phyloP scores from a whole-genome alignment of 1,140 invertebrate genomes.

The Listronotus oregonensis region DNA sequence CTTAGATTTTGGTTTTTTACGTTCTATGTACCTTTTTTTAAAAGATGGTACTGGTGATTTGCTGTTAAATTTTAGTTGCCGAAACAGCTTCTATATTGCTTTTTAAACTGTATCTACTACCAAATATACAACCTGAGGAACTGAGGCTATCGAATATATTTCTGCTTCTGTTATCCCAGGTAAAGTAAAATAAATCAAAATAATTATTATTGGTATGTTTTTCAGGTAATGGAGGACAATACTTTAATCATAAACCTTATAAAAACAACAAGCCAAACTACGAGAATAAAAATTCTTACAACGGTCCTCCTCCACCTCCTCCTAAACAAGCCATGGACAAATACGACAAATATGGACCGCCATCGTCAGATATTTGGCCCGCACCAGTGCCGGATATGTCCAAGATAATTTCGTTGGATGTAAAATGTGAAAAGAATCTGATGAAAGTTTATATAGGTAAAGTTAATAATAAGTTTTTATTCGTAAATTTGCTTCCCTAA shows the following conservation, averaged over 20 bases:
- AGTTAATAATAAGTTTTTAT: neutral
- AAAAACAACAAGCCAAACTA: constrained; percentile 46
- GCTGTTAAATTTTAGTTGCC: too few species aligned
- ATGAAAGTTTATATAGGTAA: constrained; percentile 86
- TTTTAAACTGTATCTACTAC: too few species aligned
- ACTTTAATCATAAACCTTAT: constrained; percentile 55
- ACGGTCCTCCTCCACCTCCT: constrained; percentile 66
- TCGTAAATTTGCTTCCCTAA: too few species aligned
- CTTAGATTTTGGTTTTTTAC: too few species aligned
- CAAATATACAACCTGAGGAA: too few species aligned
- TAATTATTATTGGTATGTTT: too few species aligned
- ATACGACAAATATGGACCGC: constrained; percentile 56
- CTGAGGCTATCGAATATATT: too few species aligned
- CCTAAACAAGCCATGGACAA: constrained; percentile 63
- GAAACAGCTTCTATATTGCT: too few species aligned
- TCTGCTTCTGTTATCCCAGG: too few species aligned
- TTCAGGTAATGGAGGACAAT: constrained; percentile 41
- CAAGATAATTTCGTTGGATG: constrained; percentile 87
- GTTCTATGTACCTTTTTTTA: too few species aligned
- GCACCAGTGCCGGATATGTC: constrained; percentile 83
- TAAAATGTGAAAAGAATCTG: constrained; percentile 91
- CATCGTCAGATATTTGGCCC: constrained; percentile 75
- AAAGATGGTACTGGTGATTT: too few species aligned
- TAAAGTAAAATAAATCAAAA: too few species aligned
- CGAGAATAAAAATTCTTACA: constrained; percentile 64